Conservation (phyloP, 2,797 vertebrate genomes). For the Microchirus variegatus region DNA sequence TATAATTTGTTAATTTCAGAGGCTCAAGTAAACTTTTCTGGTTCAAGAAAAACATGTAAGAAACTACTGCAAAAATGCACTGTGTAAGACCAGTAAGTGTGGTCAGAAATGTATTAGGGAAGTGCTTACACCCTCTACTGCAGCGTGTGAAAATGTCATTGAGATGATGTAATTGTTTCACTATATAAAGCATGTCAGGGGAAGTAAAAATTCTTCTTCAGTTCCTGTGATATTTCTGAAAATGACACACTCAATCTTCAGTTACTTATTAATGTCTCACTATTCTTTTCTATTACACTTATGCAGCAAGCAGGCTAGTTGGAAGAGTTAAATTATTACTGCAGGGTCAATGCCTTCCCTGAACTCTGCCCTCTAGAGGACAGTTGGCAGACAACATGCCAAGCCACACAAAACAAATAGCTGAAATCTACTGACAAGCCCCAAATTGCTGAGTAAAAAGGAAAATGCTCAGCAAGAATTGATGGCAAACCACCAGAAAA, state of each 20-base stretch:
- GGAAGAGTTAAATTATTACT: conserved; percentile 12
- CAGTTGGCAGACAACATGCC: conserved; percentile 22
- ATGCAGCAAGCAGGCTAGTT: conserved; percentile 34
- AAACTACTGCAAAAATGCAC: not conserved
- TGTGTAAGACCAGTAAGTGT: conserved; percentile 19
- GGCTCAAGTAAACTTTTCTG: not conserved
- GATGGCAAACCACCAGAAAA: conserved; percentile 17
- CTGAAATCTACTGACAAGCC: conserved; percentile 26
- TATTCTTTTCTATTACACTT: conserved; percentile 8
- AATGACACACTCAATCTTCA: not conserved
- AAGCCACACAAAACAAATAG: conserved; percentile 18
- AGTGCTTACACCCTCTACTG: conserved; percentile 53
- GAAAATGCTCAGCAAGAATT: conserved; percentile 28
- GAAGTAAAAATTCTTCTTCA: not conserved
- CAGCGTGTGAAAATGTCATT: conserved; percentile 59
- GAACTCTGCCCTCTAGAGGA: conserved; percentile 63
- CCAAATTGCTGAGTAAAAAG: conserved; percentile 1
- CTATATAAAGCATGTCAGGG: conserved; percentile 30
- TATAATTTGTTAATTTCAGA: not conserved
- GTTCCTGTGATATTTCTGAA: conserved; percentile 8
- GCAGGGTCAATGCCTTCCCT: conserved; percentile 8
- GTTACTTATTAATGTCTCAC: not conserved
- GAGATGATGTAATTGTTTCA: conserved; percentile 62
- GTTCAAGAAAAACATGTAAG: not conserved
- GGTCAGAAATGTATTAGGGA: conserved; percentile 34